A percentile compares a stretch with the other conserved stretches of the same genome.
phyloP scores from a whole-genome alignment of 2,888 invertebrate genomes.

The Spodoptera littoralis region DNA sequence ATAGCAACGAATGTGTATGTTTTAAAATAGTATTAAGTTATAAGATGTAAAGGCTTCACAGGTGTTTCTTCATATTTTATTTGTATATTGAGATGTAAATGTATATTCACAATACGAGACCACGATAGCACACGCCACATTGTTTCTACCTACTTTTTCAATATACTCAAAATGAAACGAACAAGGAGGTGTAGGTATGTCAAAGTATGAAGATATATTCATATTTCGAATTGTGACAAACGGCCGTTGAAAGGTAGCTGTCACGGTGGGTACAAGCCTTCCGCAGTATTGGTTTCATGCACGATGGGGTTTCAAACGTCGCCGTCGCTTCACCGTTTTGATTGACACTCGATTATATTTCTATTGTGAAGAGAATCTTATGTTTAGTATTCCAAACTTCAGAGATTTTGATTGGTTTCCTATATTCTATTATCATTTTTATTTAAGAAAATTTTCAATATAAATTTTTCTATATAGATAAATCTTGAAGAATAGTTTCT shows the following conservation, averaged over 20 bases:
- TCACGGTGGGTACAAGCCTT: constrained; percentile 6
- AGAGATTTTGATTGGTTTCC: constrained; percentile 20
- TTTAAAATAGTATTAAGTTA: too few relatives aligned
- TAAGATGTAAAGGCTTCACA: too few relatives aligned
- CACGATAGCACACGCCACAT: too few relatives aligned
- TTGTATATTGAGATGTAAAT: too few relatives aligned
- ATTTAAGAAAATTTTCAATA: too few relatives aligned
- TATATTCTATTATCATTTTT: neutral
- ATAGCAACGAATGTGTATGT: too few relatives aligned
- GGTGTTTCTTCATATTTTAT: too few relatives aligned
- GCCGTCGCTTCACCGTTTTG: constrained; percentile 10
- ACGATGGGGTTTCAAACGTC: constrained; percentile 2
- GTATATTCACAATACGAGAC: too few relatives aligned
- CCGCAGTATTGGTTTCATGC: neutral
- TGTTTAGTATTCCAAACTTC: constrained; percentile 16
- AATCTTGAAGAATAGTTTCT: too few relatives aligned
- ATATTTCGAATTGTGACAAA: neutral
- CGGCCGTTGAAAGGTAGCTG: constrained; percentile 11
- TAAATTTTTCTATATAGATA: too few relatives aligned
- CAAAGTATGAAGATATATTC: neutral
- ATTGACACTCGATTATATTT: constrained; percentile 41
- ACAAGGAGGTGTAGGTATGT: neutral
- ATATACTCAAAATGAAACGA: neutral
- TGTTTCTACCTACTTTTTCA: neutral
- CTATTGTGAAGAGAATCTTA: constrained; percentile 7